Base-by-base conservation (phyloP, 1,140 invertebrate genomes). In the Pissodes strobi region DNA sequence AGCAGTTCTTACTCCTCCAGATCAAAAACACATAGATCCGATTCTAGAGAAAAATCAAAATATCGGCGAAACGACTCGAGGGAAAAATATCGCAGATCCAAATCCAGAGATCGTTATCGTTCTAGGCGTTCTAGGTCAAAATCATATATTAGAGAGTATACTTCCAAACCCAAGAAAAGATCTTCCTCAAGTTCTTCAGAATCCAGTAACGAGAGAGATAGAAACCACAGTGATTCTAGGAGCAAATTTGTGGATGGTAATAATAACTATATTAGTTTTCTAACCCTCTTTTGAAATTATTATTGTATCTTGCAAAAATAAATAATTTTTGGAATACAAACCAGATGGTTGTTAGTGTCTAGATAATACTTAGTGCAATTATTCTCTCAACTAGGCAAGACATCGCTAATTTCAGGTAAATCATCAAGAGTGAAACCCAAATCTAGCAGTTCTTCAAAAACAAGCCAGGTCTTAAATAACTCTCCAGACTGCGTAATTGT, bases 91-190 rank as follows among this genome's bases (percentile, higher is more conserved):
- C 60, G 63, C 3, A 68, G 62, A 37, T 68, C 65, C 43, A 61
- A 66, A 27, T 71, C 69, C 1, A 69, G 64, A 58, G 72, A 73
- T 62, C 52, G 62, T 2, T 60, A 71, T 34, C 49, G 66, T 27
- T 69, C 66, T 1, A 55, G 66, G 34, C 57, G 70, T 8, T 74
- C 75, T 3, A 59, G 73, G 58, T 75, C 73, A 2, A 67, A 59
- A 48, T 72, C 70, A 1, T 72, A 71, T 39, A 73, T 75, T 25
- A 69, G 39, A 45, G 69, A 76, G 46, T 72, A 71, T 62, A 61
- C 56, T 6, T 67, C 61, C 12, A 76, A 69, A 48, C 58, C 69
- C 22, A 69, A 66, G 48, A 60, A 30, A 25, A 59, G 63, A 34
- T 69, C 62, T 9, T 67, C 60, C n/a, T 69, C 65, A 39, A 66